A percentile compares a stretch with the other conserved stretches of the same genome.
Evolutionary conservation across 2,113 vertebrate genomes (phyloP).

Genomic region (Hiodon alosoides): DNA sequence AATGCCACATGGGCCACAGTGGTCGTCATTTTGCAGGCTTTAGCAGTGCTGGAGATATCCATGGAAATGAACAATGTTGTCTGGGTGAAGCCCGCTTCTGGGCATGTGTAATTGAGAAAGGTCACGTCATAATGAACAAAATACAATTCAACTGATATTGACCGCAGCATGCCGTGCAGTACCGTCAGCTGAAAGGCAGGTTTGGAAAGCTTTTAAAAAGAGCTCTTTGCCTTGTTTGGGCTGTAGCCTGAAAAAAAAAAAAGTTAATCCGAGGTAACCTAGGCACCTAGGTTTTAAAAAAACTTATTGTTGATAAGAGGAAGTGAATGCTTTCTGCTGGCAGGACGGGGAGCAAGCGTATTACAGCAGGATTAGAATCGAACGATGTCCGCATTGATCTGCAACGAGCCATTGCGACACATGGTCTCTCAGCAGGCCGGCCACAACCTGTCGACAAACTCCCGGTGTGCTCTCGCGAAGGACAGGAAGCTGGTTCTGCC

Average conservation of each 20-base stretch:
- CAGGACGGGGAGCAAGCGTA: constrained; percentile 16
- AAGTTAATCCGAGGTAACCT: background rate
- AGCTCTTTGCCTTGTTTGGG: background rate
- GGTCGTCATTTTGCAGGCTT: background rate
- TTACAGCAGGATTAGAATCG: constrained; percentile 38
- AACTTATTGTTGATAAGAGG: background rate
- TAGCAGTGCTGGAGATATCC: background rate
- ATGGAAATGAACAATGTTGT: background rate
- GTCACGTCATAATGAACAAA: constrained; percentile 1
- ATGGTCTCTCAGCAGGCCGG: constrained; percentile 44
- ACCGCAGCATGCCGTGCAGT: background rate
- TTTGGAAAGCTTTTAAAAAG: background rate
- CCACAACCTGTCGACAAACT: constrained; percentile 48
- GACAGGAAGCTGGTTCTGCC: constrained; percentile 41
- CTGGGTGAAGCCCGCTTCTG: background rate
- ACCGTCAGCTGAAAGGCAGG: background rate
- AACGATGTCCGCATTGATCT: constrained; percentile 48
- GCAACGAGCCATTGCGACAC: constrained; percentile 40
- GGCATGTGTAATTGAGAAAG: background rate
- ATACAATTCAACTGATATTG: constrained; percentile 1
- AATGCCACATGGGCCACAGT: constrained; percentile 24
- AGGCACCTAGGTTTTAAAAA: background rate
- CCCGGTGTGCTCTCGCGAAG: background rate
- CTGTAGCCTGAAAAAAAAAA: background rate
- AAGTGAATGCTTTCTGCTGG: constrained; percentile 24